These are phyloP conservation scores for Caenorhabditis uteleia DNA, from an alignment of 2,888 invertebrate genomes.

Conservation along the genomic window DNA sequence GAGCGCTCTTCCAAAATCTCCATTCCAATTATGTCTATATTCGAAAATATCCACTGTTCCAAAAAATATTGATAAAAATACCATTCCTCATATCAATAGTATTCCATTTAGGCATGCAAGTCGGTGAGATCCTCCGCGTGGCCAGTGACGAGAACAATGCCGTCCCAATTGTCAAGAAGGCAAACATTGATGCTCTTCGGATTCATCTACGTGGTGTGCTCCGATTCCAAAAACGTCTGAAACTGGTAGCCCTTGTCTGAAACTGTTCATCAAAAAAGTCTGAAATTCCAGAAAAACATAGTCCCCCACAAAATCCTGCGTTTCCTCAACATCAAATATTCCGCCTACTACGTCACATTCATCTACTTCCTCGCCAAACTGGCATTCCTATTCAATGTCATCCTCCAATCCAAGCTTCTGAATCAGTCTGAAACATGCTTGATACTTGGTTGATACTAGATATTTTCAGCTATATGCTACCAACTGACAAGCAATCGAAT, in stretches of 20 bases:
- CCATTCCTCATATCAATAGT: background rate
- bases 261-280: background rate
- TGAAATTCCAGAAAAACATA: conserved; percentile 54
- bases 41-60: too few species aligned
- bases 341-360: conserved; percentile 58
- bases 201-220: conserved; percentile 65
- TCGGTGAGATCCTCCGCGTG: conserved; percentile 65
- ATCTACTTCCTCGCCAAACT: conserved; percentile 63
- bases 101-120: conserved; percentile 66
- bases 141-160: conserved; percentile 64
- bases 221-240: conserved; percentile 64
- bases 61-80: too few species aligned
- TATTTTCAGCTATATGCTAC: conserved; percentile 52
- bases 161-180: conserved; percentile 64
- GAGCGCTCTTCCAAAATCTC: too few species aligned
- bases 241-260: conserved; percentile 53
- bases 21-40: too few species aligned
- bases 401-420: conserved; percentile 51
- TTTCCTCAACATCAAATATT: conserved; percentile 61
- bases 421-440: conserved; percentile 34
- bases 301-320: conserved; percentile 58
- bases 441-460: background rate
- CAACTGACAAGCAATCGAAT: conserved; percentile 20
- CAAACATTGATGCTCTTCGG: conserved; percentile 60
- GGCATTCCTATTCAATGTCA: conserved; percentile 55